These are phyloP conservation scores for Tichodroma muraria DNA, from an alignment of 2,113 vertebrate species.

Conservation along the genomic window DNA sequence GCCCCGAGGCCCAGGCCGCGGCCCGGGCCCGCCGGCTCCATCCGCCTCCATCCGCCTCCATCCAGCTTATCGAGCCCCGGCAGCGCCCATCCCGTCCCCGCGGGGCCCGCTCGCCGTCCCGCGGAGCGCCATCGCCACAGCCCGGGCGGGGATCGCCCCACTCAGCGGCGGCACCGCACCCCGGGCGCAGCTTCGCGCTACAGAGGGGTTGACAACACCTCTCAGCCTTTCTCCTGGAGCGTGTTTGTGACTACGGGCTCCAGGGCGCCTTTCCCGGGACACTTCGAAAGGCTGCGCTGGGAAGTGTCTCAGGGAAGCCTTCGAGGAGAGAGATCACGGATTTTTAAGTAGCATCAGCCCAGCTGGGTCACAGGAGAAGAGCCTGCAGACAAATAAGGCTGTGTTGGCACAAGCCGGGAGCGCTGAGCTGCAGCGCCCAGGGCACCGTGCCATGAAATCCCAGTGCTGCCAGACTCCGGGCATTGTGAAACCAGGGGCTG, in stretches of 20 bases:
- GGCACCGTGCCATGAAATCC: not conserved
- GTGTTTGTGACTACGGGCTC: not conserved
- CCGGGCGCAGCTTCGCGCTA: not conserved
- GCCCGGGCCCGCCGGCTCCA: not conserved
- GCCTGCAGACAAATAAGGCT: not conserved
- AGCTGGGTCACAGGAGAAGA: not conserved
- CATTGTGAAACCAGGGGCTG: not conserved
- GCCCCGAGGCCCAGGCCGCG: not conserved
- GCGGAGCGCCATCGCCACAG: not conserved
- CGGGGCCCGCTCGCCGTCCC: no score
- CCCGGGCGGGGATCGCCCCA: no score
- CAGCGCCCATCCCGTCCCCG: not conserved
- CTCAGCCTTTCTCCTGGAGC: not conserved
- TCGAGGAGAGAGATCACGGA: not conserved
- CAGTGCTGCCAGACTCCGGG: not conserved
- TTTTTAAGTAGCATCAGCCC: not conserved
- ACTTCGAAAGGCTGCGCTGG: rapidly evolving
- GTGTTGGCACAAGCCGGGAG: not conserved
- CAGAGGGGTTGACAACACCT: not conserved
- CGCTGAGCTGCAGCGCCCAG: not conserved
- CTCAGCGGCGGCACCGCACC: not conserved
- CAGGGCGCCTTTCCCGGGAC: not conserved
- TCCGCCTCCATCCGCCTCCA: not conserved
- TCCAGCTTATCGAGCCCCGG: not conserved
- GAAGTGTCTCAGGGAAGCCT: not conserved